Conservation (phyloP, 2,113 vertebrate species). For the Nettapus auritus region DNA sequence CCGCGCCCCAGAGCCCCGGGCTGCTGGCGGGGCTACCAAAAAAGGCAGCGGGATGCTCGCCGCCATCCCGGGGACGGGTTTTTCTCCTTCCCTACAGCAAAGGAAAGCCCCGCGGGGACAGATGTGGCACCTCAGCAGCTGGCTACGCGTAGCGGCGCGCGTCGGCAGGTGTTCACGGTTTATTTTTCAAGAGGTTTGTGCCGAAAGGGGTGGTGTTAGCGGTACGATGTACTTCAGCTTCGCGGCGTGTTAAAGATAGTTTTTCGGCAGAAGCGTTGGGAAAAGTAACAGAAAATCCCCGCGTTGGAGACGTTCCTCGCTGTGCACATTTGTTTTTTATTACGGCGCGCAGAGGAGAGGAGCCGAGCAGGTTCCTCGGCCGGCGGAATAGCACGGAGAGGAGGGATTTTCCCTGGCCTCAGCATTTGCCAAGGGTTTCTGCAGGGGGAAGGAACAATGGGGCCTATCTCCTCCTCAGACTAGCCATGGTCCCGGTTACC, state of each 20-base stretch:
- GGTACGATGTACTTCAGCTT: not conserved
- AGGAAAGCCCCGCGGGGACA: constrained; percentile 45
- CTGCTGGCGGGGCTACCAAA: constrained; percentile 31
- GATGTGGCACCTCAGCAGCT: constrained; percentile 62
- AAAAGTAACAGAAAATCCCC: not conserved
- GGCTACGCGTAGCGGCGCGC: constrained; percentile 44
- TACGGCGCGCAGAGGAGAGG: not conserved
- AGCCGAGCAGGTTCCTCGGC: not conserved
- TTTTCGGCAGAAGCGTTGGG: not conserved
- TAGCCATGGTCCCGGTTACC: not conserved
- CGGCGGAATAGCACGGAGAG: not conserved
- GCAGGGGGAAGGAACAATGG: constrained; percentile 26
- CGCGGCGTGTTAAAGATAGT: not conserved
- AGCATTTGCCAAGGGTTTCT: not conserved
- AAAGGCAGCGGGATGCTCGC: constrained; percentile 38
- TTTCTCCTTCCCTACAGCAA: constrained; percentile 46
- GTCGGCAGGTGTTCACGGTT: constrained; percentile 51
- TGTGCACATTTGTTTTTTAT: constrained; percentile 41
- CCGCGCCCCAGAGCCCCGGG: not conserved
- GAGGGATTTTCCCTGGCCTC: not conserved
- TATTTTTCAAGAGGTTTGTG: constrained; percentile 41
- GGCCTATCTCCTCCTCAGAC: not conserved
- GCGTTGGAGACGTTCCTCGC: not conserved
- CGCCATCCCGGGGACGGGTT: not conserved
- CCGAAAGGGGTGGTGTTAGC: not conserved